Base-by-base conservation (phyloP, 1,140 invertebrate genomes). In the Eupeodes corollae region DNA sequence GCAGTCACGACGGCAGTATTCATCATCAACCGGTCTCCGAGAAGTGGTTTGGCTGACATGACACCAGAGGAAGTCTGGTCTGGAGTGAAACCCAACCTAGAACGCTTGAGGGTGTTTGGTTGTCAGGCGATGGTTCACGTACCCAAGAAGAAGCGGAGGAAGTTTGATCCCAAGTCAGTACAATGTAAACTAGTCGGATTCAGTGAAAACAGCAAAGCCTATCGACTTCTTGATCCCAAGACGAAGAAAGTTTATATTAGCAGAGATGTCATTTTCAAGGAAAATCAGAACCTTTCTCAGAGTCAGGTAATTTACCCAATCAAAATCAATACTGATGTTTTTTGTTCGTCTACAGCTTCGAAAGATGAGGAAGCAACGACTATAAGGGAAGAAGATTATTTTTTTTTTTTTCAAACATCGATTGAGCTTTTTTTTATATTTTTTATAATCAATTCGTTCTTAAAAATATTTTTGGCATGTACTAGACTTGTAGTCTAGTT, bases 41-140 rank as follows among this genome's bases (percentile, higher is more conserved):
- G 69, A 54, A 26, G 8, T 5, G 21, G 21, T 26, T 26, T 52
- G 18, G 44, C 55, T 44, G 66, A 70, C 46, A 52, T 40, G 16
- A 45, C 44, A 19, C 47, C 46, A 15, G 39, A 42, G n/a, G 52
- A 56, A 47, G 5, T 48, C 31, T 64, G 58, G 60, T 45, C 40
- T n/a, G 46, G 43, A 13, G 38, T 49, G 26, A 52, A 58, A 40
- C 46, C 50, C 12, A 47, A 61, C 45, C 11, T 65, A n/a, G 44
- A 31, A 11, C 31, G 56, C 33, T 13, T 63, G 2, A 47, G 34
- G 34, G 50, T 59, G 18, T 70, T 75, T 59, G 69, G 71, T 14
- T 70, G 62, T 44, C 49, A 47, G 40, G 68, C 61, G n/a, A 57
- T 59, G 40, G 55, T 55, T 1, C 62, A 66, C 18, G 54, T 71